Evolutionary conservation across 2,797 vertebrate species (phyloP), one percentile per base, ranked within the genome.

Genomic region (Squalus acanthias): DNA sequence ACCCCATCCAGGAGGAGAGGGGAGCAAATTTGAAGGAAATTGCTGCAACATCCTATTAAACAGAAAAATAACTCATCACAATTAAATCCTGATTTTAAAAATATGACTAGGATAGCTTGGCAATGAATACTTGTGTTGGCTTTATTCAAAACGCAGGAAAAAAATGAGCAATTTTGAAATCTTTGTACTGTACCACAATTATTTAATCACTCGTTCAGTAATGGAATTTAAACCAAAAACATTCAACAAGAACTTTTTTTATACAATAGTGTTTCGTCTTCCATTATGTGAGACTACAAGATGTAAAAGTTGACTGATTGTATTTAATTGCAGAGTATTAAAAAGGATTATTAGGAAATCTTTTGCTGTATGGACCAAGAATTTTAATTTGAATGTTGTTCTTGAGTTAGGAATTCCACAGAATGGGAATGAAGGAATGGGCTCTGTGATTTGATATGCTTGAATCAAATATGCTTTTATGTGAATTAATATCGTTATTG

Each of bases 401-500:
- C 46, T 53, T 95, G 46, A 95, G 26, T 95, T 50, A 50, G 69
- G 46, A 65, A 92, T 92, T 95, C 69, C 29, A 53, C 24, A 95
- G 69, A 95, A 24, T 70, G 91, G 63, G 63, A 87, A 93, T 93
- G 33, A 67, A 67, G 33, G 63, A 67, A 67, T 63, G 67, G 93
- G 46, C 50, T 72, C 22, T 72, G 93, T 50, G 92, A 70, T 39
- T 95, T 95, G 93, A 72, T 95, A 29, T 0, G 67, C 20, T 70
- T 95, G 46, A 53, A 70, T 53, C 69, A 95, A 95, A 69, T 72
- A 95, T 95, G 69, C 69, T 95, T 95, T 72, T 95, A 95, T 53
- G 93, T 95, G 39, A 67, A 95, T 95, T 91, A 91, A 91, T 91
- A 91, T 91, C 63, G 53, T 33, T 33, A 91, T 6, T 92, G 57